phyloP scores from a whole-genome alignment of 1,140 invertebrate species.

The Dinoponera quadriceps region DNA sequence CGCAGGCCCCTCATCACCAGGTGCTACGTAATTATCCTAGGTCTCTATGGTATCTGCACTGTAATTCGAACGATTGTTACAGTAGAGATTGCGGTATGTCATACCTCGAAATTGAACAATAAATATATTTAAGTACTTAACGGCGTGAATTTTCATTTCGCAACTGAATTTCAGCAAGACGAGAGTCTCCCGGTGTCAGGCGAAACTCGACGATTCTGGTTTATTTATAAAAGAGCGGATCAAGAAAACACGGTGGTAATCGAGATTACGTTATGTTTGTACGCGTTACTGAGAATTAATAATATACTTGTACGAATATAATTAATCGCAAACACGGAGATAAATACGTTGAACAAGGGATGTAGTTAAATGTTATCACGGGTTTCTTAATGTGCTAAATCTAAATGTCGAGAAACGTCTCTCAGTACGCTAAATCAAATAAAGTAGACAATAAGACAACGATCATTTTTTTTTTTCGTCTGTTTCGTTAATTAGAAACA shows the following conservation, averaged over 20 bases:
- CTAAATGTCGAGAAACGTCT: too few relatives aligned
- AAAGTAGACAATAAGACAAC: too few relatives aligned
- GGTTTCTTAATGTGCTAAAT: too few relatives aligned
- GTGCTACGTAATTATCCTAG: constrained; percentile 15
- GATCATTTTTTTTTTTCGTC: too few relatives aligned
- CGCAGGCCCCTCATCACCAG: neutral
- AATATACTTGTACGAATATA: neutral
- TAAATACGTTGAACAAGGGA: constrained; percentile 13
- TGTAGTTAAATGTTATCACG: too few relatives aligned
- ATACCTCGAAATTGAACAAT: constrained; percentile 56
- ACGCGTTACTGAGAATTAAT: neutral
- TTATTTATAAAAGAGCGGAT: constrained; percentile 13
- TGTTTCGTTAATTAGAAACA: too few relatives aligned
- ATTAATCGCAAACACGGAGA: too few relatives aligned
- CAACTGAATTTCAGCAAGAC: neutral
- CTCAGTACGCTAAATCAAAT: too few relatives aligned
- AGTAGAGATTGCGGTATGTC: constrained; percentile 17
- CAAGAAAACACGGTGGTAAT: neutral
- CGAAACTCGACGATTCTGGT: neutral
- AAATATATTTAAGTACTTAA: constrained; percentile 62
- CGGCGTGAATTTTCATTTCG: neutral
- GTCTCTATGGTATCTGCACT: neutral
- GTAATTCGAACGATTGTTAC: constrained; percentile 36
- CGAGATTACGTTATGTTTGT: neutral
- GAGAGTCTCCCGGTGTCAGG: neutral